Evolutionary conservation across 37 sponge, comb jelly and placozoan genomes (phyloP), one percentile per base, ranked within the genome.

Genomic region (Chondrilla cf. caribensis): DNA sequence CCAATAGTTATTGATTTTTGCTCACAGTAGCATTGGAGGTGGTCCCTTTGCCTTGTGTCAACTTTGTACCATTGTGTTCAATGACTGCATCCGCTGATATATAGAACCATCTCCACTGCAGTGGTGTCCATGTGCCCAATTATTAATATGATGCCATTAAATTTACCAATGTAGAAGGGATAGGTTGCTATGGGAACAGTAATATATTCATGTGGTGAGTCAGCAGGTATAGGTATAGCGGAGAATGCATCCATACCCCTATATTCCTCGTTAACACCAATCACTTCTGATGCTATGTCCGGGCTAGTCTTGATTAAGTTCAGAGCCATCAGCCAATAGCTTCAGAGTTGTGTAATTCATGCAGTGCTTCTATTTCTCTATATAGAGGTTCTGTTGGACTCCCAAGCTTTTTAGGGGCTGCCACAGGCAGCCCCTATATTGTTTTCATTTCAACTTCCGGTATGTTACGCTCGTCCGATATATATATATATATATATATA

Each of bases 231-330:
- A 47, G 51, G 51, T 47, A 47, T 47, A 14, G 51, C 51, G 11
- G 51, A 47, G 36, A 73, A 73, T 19, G 43, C 76, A 73, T 73
- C 76, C 76, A 73, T 24, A 40, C 76, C 40, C 21, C 41, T 21
- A 2, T n/a, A 43, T 42, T 73, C 76, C 6, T 73, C 76, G 36
- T 73, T 73, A n/a, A 37, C 31, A 40, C 76, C 76, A n/a, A 73
- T 73, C 44, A 73, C 44, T 2, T 22, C 2, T 4, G 24, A 19
- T 39, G 31, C 21, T 14, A 6, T 14, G 36, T 73, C 76, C 24
- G 39, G 24, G 24, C 15, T 17, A 1, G 24, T 38, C 0, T 41
- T 73, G 24, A 73, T n/a, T n/a, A 40, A 73, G 1, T 21, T 11
- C 41, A 3, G 18, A 18, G 21, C 18, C 2, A 39, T 14, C 76